A percentile compares a stretch with the other conserved stretches of the same genome.
Evolutionary conservation across 2,888 invertebrate genomes (phyloP).

Genomic region (Liodrosophila aerea): DNA sequence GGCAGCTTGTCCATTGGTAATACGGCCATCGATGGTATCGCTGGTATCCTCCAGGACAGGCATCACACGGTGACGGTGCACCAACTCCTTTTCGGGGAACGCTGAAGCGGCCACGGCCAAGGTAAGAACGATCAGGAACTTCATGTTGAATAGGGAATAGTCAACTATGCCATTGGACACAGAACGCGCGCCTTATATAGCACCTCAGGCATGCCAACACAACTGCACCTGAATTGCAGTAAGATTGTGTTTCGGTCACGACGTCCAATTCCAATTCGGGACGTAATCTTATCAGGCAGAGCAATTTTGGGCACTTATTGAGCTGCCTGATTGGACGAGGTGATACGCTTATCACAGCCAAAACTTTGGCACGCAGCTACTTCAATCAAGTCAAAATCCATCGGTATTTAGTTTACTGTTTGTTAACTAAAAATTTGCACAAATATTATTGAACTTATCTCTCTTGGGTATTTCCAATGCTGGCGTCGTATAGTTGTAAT

Average conservation of each 20-base stretch:
- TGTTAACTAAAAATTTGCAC: too few species aligned
- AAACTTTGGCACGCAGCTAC: constrained; percentile 18
- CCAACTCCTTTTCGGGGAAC: constrained; percentile 49
- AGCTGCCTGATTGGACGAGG: constrained; percentile 7
- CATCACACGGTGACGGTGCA: constrained; percentile 44
- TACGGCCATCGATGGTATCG: constrained; percentile 55
- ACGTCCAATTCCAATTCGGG: constrained; percentile 9
- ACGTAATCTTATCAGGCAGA: constrained; percentile 23
- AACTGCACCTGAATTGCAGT: too few species aligned
- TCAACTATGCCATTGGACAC: constrained; percentile 43
- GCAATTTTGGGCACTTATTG: constrained; percentile 10
- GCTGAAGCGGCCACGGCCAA: constrained; percentile 66
- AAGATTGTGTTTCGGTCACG: constrained; percentile 22
- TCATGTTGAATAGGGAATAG: constrained; percentile 64
- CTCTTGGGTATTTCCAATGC: too few species aligned
- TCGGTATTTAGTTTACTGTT: constrained; percentile 9
- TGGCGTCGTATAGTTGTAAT: too few species aligned
- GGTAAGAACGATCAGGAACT: constrained; percentile 68
- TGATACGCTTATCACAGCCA: constrained; percentile 7
- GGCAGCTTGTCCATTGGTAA: constrained; percentile 54
- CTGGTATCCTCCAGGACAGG: constrained; percentile 48
- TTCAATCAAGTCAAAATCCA: constrained; percentile 10
- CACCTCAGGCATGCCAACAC: background rate
- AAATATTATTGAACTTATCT: too few species aligned
- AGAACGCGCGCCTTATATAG: constrained; percentile 46